These are phyloP conservation scores for Zosterops hypoxanthus DNA, from an alignment of 2,113 vertebrate genomes.

Conservation along the genomic window DNA sequence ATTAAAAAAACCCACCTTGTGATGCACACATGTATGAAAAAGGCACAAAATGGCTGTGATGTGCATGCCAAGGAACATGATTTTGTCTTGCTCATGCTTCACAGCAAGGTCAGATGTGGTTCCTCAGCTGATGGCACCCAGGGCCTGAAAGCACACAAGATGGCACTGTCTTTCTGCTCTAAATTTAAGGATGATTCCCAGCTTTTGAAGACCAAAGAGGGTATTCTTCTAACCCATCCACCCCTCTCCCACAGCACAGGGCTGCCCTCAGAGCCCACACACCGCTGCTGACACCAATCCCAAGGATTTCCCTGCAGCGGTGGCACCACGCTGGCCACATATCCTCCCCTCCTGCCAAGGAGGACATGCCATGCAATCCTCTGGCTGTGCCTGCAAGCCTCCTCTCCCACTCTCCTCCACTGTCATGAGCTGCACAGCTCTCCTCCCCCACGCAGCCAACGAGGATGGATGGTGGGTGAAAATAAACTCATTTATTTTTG, in stretches of 20 bases:
- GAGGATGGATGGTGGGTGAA: constrained; percentile 5
- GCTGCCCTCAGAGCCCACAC: not conserved
- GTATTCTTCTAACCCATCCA: not conserved
- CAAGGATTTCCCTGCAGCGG: rapidly evolving
- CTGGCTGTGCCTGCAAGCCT: not conserved
- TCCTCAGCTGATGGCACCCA: not conserved
- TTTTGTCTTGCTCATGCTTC: not conserved
- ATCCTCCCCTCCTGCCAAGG: not conserved
- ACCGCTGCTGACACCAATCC: rapidly evolving
- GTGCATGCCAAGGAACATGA: not conserved
- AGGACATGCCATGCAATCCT: not conserved
- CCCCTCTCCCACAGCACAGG: not conserved
- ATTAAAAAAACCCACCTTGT: not conserved
- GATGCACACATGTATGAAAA: not conserved
- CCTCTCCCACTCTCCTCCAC: not conserved
- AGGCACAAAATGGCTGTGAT: not conserved
- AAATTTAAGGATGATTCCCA: not conserved
- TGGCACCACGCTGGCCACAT: rapidly evolving
- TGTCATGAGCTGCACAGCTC: constrained; percentile 8
- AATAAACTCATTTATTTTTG: constrained; percentile 52
- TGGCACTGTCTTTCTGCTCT: not conserved
- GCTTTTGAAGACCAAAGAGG: not conserved
- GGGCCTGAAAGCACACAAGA: not conserved
- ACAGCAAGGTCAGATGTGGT: not conserved
- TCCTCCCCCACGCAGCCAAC: not conserved